Base-by-base conservation (phyloP, 2,113 vertebrate genomes). In the Ciconia boyciana region DNA sequence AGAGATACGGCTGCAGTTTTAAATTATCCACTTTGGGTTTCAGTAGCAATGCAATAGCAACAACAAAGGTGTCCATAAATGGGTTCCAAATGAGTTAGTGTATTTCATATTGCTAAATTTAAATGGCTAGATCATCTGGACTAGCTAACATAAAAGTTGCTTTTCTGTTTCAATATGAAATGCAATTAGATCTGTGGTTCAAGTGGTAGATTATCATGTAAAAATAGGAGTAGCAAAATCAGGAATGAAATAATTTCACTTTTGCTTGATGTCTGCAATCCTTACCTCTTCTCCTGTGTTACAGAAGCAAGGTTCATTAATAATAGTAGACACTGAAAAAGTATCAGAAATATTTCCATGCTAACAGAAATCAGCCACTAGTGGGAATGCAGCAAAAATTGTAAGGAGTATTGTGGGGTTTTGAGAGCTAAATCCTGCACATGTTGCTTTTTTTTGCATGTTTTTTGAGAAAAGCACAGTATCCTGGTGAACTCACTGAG, bases 381-480 rank as follows among this genome's bases (percentile, higher is more conserved):
- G 17, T 74, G 5, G 6, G 57, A 78, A 81, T 43, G 16, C 6
- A 82, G 14, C 4, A 84, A 79, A 84, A 77, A 64, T 16, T 29
- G 1, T 68, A 64, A 58, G 6, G 11, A 21, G 6, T 19, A 34
- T 15, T 64, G 12, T 17, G 36, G n/a, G 24, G 25, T 54, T 83
- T 62, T 80, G 62, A 58, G 61, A 91, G 10, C 2, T 86, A 83
- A 54, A 54, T 54, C 5, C 28, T 62, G 12, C n/a, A 41, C 9
- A 0, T 36, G 16, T 16, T 71, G 5, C 4, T 54, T 54, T 44
- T 62, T 12, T 28, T 72, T 14, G 5, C 3, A 5, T 11, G 0
- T 11, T 46, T 79, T 79, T 54, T 41, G 15, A 32, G 39, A 54
- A 90, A 88, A 71, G 7, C 29, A 65, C 16, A 48, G 17, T 16